phyloP scores from a whole-genome alignment of 2,888 invertebrate genomes.

The Colletes collaris region DNA sequence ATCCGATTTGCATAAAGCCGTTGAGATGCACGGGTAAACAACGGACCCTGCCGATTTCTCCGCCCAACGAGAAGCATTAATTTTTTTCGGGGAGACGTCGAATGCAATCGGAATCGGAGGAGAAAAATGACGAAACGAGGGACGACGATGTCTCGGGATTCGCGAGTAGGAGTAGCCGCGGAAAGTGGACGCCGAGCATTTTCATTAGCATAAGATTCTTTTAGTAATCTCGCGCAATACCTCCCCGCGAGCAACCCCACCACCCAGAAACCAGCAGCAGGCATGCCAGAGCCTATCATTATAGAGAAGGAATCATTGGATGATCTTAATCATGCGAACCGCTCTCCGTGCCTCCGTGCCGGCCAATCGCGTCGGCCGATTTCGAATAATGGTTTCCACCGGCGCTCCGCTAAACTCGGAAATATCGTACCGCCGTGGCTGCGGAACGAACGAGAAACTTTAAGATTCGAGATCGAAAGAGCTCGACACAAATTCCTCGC shows the following conservation, averaged over 20 bases:
- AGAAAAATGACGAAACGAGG: conserved; percentile 8
- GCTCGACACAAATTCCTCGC: too few species aligned
- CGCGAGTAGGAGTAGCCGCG: conserved; percentile 16
- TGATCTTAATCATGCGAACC: conserved; percentile 83
- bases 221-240: conserved; percentile 66
- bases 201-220: conserved; percentile 78
- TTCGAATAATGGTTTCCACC: conserved; percentile 79
- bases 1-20: conserved; percentile 12
- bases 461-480: conserved; percentile 5
- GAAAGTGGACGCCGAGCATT: conserved; percentile 56
- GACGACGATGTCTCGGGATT: conserved; percentile 1
- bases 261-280: conserved; percentile 60
- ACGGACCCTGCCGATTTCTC: neutral
- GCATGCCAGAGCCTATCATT: conserved; percentile 79
- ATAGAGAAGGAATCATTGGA: conserved; percentile 83
- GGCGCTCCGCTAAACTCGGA: conserved; percentile 72
- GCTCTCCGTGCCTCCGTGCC: conserved; percentile 77
- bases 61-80: neutral
- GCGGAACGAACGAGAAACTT: conserved; percentile 30
- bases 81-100: conserved; percentile 1
- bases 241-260: conserved; percentile 51
- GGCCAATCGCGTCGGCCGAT: conserved; percentile 79
- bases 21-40: neutral
- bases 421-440: conserved; percentile 60
- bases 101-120: conserved; percentile 3